Base-by-base conservation (phyloP, 2,113 vertebrate genomes). In the Grallaria varia region DNA sequence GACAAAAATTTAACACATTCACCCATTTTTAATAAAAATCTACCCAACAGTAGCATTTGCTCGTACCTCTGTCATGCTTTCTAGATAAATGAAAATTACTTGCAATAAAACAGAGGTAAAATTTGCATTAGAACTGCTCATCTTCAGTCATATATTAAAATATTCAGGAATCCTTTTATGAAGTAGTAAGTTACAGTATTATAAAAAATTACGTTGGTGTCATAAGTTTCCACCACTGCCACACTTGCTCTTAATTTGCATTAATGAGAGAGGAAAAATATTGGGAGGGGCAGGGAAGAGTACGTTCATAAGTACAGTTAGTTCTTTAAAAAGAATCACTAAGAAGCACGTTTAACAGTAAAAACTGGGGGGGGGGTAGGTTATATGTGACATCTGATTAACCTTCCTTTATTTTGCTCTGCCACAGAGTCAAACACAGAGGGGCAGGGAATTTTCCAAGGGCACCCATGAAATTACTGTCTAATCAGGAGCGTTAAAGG, bases 391-490 rank as follows among this genome's bases (percentile, higher is more conserved):
- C 25, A 77, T 44, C 27, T 39, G 28, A 75, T 39, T 71, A 71
- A 67, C 39, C 75, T 56, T 25, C 75, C 20, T 20, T 14, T 68
- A 72, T 24, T 37, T 47, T 53, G 7, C 44, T 45, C 33, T n/a
- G 31, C 53, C 84, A 45, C 2, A 6, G 63, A 77, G 59, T 19
- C 10, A 17, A 44, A 56, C 35, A 63, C 19, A 35, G 62, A 78
- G 9, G 15, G 17, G 16, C 24, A n/a, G 49, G 39, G 35, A 73
- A 71, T 50, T 50, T 66, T 44, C 87, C 63, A 55, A 0, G 8
- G 18, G 16, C 33, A n/a, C 0, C 0, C 37, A 64, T 1, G 3
- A 62, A 82, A 50, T 24, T 19, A 31, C 5, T 58, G 44, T 23
- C 24, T 92, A 4, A 85, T 33, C 8, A 52, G 45, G 9, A 79